Evolutionary conservation across 2,797 vertebrate genomes (phyloP).

Genomic region (Xyrichtys novacula): DNA sequence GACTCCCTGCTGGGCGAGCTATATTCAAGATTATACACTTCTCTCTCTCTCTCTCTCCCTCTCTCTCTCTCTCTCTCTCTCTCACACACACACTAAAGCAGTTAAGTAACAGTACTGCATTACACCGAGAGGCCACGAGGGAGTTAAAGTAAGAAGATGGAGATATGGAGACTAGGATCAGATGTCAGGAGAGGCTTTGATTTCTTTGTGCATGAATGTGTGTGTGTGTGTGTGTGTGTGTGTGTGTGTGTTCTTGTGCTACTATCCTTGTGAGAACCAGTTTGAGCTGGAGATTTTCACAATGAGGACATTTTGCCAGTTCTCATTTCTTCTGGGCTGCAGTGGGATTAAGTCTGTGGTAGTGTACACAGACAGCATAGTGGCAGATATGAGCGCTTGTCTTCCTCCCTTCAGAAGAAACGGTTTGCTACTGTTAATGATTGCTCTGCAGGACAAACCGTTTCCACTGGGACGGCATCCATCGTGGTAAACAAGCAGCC

Average conservation of each 20-base stretch:
- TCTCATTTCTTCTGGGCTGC: not conserved
- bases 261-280: conserved; percentile 1
- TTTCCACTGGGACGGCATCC: not conserved
- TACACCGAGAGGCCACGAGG: not conserved
- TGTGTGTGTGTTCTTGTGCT: not conserved
- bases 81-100: conserved; percentile 1
- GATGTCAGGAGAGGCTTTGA: not conserved
- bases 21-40: conserved; percentile 8
- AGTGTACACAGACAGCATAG: conserved; percentile 2
- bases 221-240: not conserved
- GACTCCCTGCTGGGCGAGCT: conserved; percentile 1
- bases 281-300: not conserved
- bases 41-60: not conserved
- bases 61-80: not conserved
- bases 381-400: not conserved
- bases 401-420: conserved; percentile 1
- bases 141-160: conserved; percentile 4
- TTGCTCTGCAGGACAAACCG: not conserved
- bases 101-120: conserved; percentile 3
- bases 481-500: conserved; percentile 1
- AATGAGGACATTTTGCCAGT: not conserved
- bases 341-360: not conserved
- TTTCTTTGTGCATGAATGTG: not conserved
- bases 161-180: not conserved
- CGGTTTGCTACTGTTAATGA: not conserved